Evolutionary conservation across 2,888 invertebrate species (phyloP).

Genomic region (Standfussiana lucernea): DNA sequence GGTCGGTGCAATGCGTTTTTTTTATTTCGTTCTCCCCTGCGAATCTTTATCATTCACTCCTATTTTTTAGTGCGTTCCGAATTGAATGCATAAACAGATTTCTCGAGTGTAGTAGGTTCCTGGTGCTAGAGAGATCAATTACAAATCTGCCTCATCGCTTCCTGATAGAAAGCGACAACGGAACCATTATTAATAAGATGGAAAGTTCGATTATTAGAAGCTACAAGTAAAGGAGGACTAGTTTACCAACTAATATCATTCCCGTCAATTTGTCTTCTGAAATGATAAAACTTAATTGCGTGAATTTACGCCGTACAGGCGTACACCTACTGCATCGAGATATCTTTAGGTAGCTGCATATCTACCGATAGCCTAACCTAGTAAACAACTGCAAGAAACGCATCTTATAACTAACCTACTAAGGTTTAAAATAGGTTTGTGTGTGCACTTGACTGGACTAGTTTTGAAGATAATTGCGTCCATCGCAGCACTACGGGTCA

Average conservation of each 20-base stretch:
- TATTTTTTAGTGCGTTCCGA: not conserved
- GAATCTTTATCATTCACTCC: not conserved
- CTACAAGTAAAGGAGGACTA: not conserved
- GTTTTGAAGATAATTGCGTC: constrained; percentile 55
- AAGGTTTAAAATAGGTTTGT: constrained; percentile 38
- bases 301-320: constrained; percentile 32
- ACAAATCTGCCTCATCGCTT: constrained; percentile 3
- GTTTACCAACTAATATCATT: constrained; percentile 19
- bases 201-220: not conserved
- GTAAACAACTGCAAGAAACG: constrained; percentile 34
- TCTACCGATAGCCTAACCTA: constrained; percentile 47
- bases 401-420: constrained; percentile 7
- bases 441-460: constrained; percentile 55
- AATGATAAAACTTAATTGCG: constrained; percentile 51
- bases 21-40: not conserved
- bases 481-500: constrained; percentile 58
- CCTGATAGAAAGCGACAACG: not conserved
- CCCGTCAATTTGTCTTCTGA: constrained; percentile 51
- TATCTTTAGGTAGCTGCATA: constrained; percentile 42
- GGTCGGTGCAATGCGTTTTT: not conserved
- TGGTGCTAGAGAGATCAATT: not conserved
- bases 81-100: not conserved
- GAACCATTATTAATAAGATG: not conserved
- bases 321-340: constrained; percentile 20
- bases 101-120: not conserved